Evolutionary conservation across 2,888 invertebrate genomes (phyloP).

Genomic region (Imbricaverruca yamaguchii): DNA sequence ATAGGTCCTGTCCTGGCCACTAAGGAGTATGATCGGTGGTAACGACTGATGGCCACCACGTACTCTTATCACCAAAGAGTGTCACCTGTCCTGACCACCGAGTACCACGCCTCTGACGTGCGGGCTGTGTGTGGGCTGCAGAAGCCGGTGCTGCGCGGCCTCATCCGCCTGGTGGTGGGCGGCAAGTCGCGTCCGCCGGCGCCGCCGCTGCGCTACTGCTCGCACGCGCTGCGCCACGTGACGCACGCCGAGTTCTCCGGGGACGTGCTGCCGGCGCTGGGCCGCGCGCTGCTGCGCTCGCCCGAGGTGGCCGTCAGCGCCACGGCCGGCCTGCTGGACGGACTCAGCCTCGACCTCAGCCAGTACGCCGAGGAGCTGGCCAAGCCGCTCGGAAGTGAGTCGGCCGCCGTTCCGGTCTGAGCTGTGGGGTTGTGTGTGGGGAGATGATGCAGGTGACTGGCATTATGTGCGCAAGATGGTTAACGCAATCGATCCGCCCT

Average conservation of each 20-base stretch:
- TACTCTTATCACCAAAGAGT: no score
- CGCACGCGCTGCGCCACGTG: slow-evolving; percentile 4
- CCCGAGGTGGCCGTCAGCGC: neutral
- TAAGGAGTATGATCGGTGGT: no score
- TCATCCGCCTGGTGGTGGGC: neutral
- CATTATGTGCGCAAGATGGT: no score
- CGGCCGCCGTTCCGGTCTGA: no score
- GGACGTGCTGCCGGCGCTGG: slow-evolving; percentile 11
- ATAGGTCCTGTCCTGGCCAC: no score
- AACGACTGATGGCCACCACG: no score
- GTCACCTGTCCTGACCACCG: no score
- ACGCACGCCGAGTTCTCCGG: slow-evolving; percentile 3
- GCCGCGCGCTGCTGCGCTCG: slow-evolving; percentile 16
- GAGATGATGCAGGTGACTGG: no score
- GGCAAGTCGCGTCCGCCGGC: neutral
- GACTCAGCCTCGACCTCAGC: slow-evolving; percentile 9
- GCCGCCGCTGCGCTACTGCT: neutral
- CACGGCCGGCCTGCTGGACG: neutral
- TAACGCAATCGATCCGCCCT: no score
- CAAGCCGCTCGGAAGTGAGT: slow-evolving; percentile 15
- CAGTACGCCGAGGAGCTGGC: slow-evolving; percentile 3
- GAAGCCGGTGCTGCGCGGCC: neutral
- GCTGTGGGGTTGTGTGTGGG: no score
- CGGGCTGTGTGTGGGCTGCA: neutral
- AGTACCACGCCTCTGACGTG: no score